Base-by-base conservation (phyloP, 2,113 vertebrate genomes). In the Prolemur simus region DNA sequence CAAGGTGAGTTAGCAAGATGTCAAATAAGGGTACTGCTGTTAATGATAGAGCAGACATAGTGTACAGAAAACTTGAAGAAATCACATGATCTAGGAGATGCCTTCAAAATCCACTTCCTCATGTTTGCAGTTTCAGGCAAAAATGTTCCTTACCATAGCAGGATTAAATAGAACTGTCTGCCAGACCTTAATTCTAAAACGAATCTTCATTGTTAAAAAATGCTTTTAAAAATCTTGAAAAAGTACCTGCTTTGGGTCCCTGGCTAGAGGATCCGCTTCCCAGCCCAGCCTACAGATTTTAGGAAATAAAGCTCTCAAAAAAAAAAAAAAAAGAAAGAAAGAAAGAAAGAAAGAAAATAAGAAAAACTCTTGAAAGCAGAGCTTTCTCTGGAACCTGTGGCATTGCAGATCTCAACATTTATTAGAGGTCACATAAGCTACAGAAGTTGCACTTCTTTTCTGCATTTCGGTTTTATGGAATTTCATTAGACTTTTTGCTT, bases 401-500 rank as follows among this genome's bases (percentile, higher is more conserved):
- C 63, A 45, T 47, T 37, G 34, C 47, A 34, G 64, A 64, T 13
- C 5, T 42, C 6, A 14, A 58, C 37, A 34, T 27, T 77, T 60
- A 76, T 54, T 11, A 69, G 71, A 71, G 52, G 39, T 63, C 42
- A 13, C 5, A 5, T 60, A 93, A 84, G 27, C 60, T 52, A 21
- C 6, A 29, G 58, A 83, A 77, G 49, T 29, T 85, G 87, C 5
- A 5, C 47, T 42, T 63, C 2, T 47, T 73, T 83, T 71, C 29
- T 78, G 63, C 42, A 47, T 63, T 86, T 81, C 49, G 56, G 56
- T 91, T 73, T 87, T 66, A 47, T 7, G 37, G n/a, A 34, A 37
- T 69, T 78, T 94, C 29, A 54, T 71, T 56, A 8, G 47, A 73
- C 84, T 87, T 82, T 87, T 66, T 94, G 74, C 76, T 91, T 76